Evolutionary conservation across 2,113 vertebrate genomes (phyloP).

Genomic region (Brachionichthys hirsutus): DNA sequence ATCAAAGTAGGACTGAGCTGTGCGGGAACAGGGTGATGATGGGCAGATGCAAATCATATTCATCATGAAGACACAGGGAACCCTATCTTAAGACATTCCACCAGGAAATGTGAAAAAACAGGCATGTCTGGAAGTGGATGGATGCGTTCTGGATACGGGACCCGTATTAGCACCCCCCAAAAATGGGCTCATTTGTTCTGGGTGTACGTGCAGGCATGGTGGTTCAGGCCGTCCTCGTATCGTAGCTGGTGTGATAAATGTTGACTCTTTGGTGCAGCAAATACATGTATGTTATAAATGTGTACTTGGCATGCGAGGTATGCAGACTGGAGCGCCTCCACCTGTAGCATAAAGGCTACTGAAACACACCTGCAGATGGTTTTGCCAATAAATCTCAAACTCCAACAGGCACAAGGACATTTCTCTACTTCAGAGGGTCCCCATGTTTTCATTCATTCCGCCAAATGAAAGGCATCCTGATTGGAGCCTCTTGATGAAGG

Average conservation of each 20-base stretch:
- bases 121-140: slow-evolving; percentile 36
- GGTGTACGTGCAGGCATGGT: slow-evolving; percentile 25
- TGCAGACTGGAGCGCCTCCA: slow-evolving; percentile 18
- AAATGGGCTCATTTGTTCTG: slow-evolving; percentile 21
- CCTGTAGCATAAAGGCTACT: slow-evolving; percentile 14
- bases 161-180: slow-evolving; percentile 47
- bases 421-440: slow-evolving; percentile 16
- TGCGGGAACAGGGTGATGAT: slow-evolving; percentile 31
- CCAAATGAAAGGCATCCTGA: slow-evolving; percentile 14
- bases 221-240: slow-evolving; percentile 10
- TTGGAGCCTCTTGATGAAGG: slow-evolving; percentile 29
- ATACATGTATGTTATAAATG: slow-evolving; percentile 28
- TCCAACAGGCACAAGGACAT: slow-evolving; percentile 37
- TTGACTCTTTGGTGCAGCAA: slow-evolving; percentile 31
- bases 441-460: slow-evolving; percentile 1
- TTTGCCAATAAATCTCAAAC: slow-evolving; percentile 57
- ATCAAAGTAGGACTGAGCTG: not conserved
- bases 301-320: slow-evolving; percentile 46
- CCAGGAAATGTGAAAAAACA: slow-evolving; percentile 50
- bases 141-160: slow-evolving; percentile 55
- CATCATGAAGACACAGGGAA: slow-evolving; percentile 34
- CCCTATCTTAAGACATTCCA: slow-evolving; percentile 53
- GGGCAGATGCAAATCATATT: slow-evolving; percentile 56
- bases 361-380: slow-evolving; percentile 55
- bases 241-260: slow-evolving; percentile 58